These are phyloP conservation scores for Hippocampus mohnikei DNA, from an alignment of 2,113 vertebrate species.

Conservation along the genomic window DNA sequence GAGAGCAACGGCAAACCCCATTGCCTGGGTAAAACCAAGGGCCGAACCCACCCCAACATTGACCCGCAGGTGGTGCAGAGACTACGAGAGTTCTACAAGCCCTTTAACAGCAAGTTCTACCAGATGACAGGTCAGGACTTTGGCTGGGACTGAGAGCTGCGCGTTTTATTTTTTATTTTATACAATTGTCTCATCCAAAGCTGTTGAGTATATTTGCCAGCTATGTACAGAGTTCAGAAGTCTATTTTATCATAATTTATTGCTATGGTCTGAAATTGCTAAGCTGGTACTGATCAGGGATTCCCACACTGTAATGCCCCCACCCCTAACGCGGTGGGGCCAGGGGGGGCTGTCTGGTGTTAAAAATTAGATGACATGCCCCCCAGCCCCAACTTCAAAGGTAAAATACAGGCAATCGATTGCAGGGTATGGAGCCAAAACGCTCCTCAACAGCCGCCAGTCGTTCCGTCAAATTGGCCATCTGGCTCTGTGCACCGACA, in stretches of 20 bases:
- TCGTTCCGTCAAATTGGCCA: not conserved
- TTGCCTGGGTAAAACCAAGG: conserved; percentile 90
- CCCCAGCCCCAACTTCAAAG: no score
- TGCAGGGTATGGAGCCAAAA: not conserved
- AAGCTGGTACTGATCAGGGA: conserved; percentile 79
- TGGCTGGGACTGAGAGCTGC: conserved; percentile 74
- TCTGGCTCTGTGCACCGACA: not conserved
- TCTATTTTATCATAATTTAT: conserved; percentile 99
- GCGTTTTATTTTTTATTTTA: not conserved
- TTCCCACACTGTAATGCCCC: not conserved
- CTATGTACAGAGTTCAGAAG: conserved; percentile 94
- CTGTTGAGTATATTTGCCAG: conserved; percentile 68
- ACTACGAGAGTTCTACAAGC: conserved; percentile 86
- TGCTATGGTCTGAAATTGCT: conserved; percentile 91
- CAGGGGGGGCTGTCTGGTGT: no score
- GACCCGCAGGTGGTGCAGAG: conserved; percentile 78
- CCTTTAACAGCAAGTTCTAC: conserved; percentile 91
- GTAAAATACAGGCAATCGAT: not conserved
- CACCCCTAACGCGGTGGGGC: no score
- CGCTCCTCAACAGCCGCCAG: not conserved
- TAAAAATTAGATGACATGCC: not conserved
- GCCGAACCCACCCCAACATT: conserved; percentile 86
- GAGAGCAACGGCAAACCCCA: conserved; percentile 84
- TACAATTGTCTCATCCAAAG: conserved; percentile 54
- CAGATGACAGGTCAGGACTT: conserved; percentile 86